These are phyloP conservation scores for Dicrostonyx torquatus DNA, from an alignment of 2,797 vertebrate species.

Conservation along the genomic window DNA sequence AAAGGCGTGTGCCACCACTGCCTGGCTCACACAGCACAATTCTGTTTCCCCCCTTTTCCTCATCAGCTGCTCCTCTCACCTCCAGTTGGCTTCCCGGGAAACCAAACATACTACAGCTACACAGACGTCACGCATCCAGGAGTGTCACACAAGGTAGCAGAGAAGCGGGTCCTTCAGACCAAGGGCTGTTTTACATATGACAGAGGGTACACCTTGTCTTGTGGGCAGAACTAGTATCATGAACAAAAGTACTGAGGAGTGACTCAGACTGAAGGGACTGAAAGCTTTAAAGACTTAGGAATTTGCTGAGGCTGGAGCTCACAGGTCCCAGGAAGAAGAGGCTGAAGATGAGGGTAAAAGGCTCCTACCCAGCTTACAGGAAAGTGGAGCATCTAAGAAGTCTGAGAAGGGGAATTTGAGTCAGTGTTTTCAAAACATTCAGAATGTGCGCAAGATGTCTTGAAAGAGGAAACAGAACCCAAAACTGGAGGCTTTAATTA, in stretches of 20 bases:
- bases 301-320: neutral
- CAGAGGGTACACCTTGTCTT: neutral
- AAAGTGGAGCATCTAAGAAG: neutral
- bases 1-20: no score
- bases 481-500: neutral
- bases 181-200: neutral
- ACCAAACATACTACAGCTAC: neutral
- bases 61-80: neutral
- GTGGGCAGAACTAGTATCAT: neutral
- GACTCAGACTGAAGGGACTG: neutral
- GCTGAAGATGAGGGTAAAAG: neutral
- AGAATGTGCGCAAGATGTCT: neutral
- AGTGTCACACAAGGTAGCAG: neutral
- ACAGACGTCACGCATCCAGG: neutral
- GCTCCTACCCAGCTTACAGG: neutral
- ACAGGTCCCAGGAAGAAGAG: neutral
- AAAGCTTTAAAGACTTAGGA: neutral
- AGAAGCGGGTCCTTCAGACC: neutral
- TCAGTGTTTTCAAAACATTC: conserved; percentile 6
- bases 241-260: neutral
- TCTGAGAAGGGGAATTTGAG: neutral
- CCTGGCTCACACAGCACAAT: neutral
- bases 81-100: neutral
- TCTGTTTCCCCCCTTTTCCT: neutral
- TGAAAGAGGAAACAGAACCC: neutral